These are phyloP conservation scores for Egretta garzetta DNA, from an alignment of 2,113 vertebrate species.

Conservation along the genomic window DNA sequence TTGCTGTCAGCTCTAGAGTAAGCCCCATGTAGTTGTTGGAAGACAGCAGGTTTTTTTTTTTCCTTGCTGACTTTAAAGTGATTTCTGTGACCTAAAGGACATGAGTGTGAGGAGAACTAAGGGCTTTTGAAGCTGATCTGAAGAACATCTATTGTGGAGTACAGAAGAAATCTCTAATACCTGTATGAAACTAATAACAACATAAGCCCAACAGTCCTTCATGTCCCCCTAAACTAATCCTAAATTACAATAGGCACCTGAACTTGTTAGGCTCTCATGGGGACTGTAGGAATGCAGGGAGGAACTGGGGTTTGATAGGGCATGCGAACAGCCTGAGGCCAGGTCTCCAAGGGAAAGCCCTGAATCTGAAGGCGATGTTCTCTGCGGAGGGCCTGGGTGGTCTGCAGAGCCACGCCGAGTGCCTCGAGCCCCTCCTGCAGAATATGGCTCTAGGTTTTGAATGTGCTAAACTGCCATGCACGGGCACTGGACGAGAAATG, in stretches of 20 bases:
- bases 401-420: not conserved
- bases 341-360: not conserved
- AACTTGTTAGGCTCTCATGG: not conserved
- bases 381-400: rapidly evolving
- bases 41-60: not conserved
- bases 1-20: slow-evolving; percentile 26
- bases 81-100: slow-evolving; percentile 9
- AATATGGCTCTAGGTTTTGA: not conserved
- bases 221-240: not conserved
- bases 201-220: not conserved
- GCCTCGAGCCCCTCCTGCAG: not conserved
- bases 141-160: not conserved
- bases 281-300: not conserved
- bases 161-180: not conserved
- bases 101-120: not conserved
- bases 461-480: not conserved
- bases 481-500: not conserved
- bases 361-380: not conserved
- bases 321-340: not conserved
- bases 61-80: not conserved
- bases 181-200: not conserved
- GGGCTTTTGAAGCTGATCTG: not conserved
- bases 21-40: slow-evolving; percentile 7
- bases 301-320: not conserved
- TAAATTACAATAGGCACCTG: not conserved